phyloP scores from a whole-genome alignment of 1,140 invertebrate genomes.

The Drosophila sulfurigaster region DNA sequence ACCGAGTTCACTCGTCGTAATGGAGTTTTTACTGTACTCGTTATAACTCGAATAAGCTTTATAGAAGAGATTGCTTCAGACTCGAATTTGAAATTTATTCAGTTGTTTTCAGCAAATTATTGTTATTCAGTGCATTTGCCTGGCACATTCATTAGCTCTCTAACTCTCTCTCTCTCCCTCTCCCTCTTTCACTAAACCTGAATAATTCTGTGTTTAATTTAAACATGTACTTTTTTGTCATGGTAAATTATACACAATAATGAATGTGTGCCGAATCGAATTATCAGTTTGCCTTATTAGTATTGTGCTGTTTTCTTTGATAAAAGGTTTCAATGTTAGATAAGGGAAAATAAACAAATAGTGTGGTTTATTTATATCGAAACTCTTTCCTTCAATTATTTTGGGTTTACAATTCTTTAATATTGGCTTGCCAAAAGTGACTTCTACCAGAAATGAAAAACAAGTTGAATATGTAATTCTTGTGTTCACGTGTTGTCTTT shows the following conservation, averaged over 20 bases:
- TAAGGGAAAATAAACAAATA: neutral
- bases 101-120: neutral
- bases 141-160: neutral
- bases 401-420: no score
- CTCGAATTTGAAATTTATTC: neutral
- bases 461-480: no score
- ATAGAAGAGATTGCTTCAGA: neutral
- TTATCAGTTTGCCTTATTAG: constrained; percentile 15
- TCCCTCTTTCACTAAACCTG: neutral
- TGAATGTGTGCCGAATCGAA: constrained; percentile 1
- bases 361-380: no score
- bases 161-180: neutral
- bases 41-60: neutral
- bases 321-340: neutral
- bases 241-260: neutral
- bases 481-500: no score
- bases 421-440: no score
- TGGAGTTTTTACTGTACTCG: neutral
- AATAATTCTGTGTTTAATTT: constrained; percentile 1
- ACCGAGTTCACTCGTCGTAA: neutral
- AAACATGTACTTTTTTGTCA: neutral
- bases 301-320: neutral
- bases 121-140: constrained; percentile 1
- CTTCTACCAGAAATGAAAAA: no score
- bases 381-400: no score